These are phyloP conservation scores for Struthio camelus DNA, from an alignment of 2,113 vertebrate species.

Conservation along the genomic window DNA sequence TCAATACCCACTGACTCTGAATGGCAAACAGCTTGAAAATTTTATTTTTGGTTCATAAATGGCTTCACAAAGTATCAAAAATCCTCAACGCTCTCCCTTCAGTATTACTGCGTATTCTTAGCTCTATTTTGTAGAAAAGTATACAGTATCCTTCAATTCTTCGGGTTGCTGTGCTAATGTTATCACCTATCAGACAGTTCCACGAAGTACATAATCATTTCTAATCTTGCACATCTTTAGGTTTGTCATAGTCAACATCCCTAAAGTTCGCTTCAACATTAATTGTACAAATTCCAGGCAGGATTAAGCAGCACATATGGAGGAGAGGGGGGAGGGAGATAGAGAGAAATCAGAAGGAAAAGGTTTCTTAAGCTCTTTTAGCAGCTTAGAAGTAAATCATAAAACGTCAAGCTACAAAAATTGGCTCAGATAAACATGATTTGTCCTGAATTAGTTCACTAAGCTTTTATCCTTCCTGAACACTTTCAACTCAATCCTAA, in stretches of 20 bases:
- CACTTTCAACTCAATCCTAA: constrained; percentile 71
- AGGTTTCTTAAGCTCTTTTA: constrained; percentile 78
- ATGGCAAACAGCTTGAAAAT: not conserved
- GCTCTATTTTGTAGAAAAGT: constrained; percentile 8
- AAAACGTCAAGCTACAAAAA: constrained; percentile 79
- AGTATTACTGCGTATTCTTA: not conserved
- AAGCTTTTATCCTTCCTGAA: constrained; percentile 73
- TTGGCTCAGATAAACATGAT: constrained; percentile 75
- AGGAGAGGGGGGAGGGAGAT: not conserved
- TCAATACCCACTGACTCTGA: not conserved
- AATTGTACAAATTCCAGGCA: constrained; percentile 68
- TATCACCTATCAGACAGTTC: not conserved
- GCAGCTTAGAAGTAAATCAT: constrained; percentile 77
- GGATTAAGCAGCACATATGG: constrained; percentile 63
- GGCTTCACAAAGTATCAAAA: constrained; percentile 8
- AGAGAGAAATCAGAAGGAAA: constrained; percentile 60
- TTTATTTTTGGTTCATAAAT: not conserved
- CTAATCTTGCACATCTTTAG: constrained; percentile 45
- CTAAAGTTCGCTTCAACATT: constrained; percentile 52
- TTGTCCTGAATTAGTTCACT: constrained; percentile 74
- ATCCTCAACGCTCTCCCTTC: not conserved
- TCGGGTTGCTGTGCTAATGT: not conserved
- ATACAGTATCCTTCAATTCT: not conserved
- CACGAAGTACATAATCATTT: not conserved
- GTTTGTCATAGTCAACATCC: constrained; percentile 28